Base-by-base conservation (phyloP, 2,888 invertebrate species). In the Cataglyphis livida region DNA sequence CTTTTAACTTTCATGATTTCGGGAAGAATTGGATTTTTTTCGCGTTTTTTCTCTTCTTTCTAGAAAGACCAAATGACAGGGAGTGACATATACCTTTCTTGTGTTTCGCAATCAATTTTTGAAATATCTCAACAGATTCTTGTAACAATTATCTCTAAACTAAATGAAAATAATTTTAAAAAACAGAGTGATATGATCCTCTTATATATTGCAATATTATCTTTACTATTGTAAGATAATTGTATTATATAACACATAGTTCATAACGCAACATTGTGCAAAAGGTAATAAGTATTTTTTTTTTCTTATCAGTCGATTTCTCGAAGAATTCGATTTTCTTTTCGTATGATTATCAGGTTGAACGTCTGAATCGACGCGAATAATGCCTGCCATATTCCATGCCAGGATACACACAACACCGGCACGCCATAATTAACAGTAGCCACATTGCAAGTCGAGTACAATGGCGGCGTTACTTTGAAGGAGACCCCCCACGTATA, bases 391-490 rank as follows among this genome's bases (percentile, higher is more conserved):
- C 70, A 61, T 81, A 82, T 84, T 81, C 66, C 73, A 74, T 48
- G 88, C 66, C 38, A 83, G 71, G 65, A 76, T 87, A 83, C 73
- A 71, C 82, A 75, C 75, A 82, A 64, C 79, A 68, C 68, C 84
- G 83, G 74, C 85, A 76, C 65, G 79, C 87, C 84, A 74, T 91
- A 89, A 91, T 91, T 91, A 91, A 91, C 91, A 86, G 91, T 91
- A 91, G 91, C 89, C 73, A 82, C 75, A 82, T 62, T 84, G 78
- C 84, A 84, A 73, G 83, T 41, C 73, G 68, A 73, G 79, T 81
- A 89, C 86, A 91, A 91, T 91, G 89, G 86, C 90, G 90, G 90
- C 74, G 44, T 48, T 68, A 73, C 88, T 91, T 91, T 91, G 87
- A 88, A 83, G 87, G 68, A 57, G 62, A 73, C 79, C 84, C 84